These are phyloP conservation scores for Oscheius myriophilus DNA, from an alignment of 2,888 invertebrate genomes.

Conservation along the genomic window DNA sequence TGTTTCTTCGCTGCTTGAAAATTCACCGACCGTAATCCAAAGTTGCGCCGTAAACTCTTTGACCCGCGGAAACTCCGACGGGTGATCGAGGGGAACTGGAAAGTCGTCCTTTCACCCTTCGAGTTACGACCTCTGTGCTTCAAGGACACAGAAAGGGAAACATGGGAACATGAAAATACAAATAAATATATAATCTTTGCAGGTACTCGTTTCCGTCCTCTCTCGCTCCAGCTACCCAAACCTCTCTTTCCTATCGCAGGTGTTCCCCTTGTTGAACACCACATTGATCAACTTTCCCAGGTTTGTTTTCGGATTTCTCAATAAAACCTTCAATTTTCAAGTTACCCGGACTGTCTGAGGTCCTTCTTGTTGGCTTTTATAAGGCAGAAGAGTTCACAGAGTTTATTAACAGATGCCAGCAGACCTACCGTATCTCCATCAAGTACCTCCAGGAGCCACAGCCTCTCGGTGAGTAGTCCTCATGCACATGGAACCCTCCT, in stretches of 20 bases:
- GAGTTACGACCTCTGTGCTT: too few species aligned
- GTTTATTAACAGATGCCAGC: constrained; percentile 81
- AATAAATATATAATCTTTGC: constrained; percentile 49
- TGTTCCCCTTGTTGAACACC: constrained; percentile 92
- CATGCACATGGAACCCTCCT: neutral
- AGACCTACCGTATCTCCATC: constrained; percentile 60
- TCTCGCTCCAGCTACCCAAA: constrained; percentile 95
- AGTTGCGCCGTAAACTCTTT: too few species aligned
- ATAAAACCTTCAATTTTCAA: constrained; percentile 71
- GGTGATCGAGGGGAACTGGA: too few species aligned
- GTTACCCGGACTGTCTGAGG: constrained; percentile 84
- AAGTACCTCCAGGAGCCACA: constrained; percentile 90
- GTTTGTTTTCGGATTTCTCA: constrained; percentile 31
- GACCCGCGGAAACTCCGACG: too few species aligned
- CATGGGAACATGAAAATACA: constrained; percentile 15
- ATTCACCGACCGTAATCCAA: too few species aligned
- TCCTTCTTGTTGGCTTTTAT: constrained; percentile 92
- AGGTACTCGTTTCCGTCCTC: constrained; percentile 96
- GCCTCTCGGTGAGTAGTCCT: constrained; percentile 77
- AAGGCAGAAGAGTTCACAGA: constrained; percentile 84
- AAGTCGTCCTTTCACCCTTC: too few species aligned
- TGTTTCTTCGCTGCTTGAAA: too few species aligned
- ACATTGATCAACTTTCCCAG: constrained; percentile 86
- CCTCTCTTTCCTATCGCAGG: constrained; percentile 97
- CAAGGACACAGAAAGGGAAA: constrained; percentile 9